These are phyloP conservation scores for Piscicola geometra DNA, from an alignment of 2,888 invertebrate species.

Conservation along the genomic window DNA sequence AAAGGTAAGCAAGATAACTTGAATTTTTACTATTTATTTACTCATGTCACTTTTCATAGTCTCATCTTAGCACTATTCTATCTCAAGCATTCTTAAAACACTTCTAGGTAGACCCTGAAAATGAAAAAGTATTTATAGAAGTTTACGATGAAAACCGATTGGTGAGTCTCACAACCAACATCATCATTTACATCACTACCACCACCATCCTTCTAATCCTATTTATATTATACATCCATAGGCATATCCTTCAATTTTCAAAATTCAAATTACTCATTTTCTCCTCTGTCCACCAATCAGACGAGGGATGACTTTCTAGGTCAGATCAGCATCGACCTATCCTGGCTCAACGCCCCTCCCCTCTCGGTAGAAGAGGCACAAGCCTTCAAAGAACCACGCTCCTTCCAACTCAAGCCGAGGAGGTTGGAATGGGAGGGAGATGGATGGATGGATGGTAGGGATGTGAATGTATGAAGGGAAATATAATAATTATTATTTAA, in stretches of 20 bases:
- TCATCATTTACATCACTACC: too few relatives aligned
- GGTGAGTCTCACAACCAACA: too few relatives aligned
- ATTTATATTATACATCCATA: too few relatives aligned
- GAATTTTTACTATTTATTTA: too few relatives aligned
- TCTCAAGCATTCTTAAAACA: neutral
- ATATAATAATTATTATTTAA: too few relatives aligned
- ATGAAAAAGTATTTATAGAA: neutral
- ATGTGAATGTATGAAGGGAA: too few relatives aligned
- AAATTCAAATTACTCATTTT: too few relatives aligned
- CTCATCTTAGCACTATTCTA: neutral
- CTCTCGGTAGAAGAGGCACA: neutral
- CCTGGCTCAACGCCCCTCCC: neutral
- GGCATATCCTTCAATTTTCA: too few relatives aligned
- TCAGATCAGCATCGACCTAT: neutral
- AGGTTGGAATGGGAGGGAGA: neutral
- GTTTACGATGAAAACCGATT: neutral
- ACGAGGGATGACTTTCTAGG: slow-evolving; percentile 1
- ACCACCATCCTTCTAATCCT: too few relatives aligned
- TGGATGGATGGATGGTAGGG: neutral
- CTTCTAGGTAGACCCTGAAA: neutral
- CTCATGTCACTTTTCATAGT: neutral
- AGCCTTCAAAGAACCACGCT: neutral
- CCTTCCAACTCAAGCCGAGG: neutral
- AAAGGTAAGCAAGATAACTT: neutral
- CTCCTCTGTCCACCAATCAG: neutral